These are phyloP conservation scores for Chironomus tentans DNA, from an alignment of 2,888 invertebrate genomes.

Conservation along the genomic window DNA sequence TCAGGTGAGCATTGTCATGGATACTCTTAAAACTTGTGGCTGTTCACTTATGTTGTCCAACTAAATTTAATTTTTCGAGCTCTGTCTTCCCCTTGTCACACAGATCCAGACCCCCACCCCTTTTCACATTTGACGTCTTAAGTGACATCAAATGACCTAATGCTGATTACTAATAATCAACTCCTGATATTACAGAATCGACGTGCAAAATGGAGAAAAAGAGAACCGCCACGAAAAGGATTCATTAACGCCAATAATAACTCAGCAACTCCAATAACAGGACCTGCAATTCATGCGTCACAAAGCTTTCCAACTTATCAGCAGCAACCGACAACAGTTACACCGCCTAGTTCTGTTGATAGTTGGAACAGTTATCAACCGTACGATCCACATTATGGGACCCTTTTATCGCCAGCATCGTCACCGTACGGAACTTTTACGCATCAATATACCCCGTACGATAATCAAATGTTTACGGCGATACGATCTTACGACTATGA, in stretches of 20 bases:
- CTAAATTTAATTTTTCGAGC: no score
- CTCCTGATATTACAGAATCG: slow-evolving; percentile 58
- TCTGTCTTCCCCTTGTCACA: no score
- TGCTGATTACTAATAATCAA: not conserved
- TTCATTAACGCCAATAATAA: slow-evolving; percentile 58
- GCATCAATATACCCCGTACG: slow-evolving; percentile 55
- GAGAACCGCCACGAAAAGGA: slow-evolving; percentile 78
- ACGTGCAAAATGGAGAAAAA: slow-evolving; percentile 88
- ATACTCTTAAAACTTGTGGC: no score
- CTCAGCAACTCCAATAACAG: slow-evolving; percentile 52
- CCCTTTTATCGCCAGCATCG: slow-evolving; percentile 59
- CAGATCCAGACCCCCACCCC: no score
- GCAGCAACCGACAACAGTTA: slow-evolving; percentile 47
- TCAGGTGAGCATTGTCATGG: slow-evolving; percentile 31
- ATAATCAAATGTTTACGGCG: slow-evolving; percentile 58
- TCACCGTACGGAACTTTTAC: slow-evolving; percentile 57
- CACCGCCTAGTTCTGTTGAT: slow-evolving; percentile 56
- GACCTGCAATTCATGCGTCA: slow-evolving; percentile 33
- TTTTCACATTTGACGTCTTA: no score
- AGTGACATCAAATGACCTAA: no score
- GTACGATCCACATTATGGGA: slow-evolving; percentile 63
- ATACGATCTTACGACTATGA: slow-evolving; percentile 50
- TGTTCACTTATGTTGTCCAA: no score
- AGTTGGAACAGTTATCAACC: slow-evolving; percentile 69
- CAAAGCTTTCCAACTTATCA: slow-evolving; percentile 56